These are phyloP conservation scores for Chaetura pelagica DNA, from an alignment of 2,113 vertebrate genomes.

Conservation along the genomic window DNA sequence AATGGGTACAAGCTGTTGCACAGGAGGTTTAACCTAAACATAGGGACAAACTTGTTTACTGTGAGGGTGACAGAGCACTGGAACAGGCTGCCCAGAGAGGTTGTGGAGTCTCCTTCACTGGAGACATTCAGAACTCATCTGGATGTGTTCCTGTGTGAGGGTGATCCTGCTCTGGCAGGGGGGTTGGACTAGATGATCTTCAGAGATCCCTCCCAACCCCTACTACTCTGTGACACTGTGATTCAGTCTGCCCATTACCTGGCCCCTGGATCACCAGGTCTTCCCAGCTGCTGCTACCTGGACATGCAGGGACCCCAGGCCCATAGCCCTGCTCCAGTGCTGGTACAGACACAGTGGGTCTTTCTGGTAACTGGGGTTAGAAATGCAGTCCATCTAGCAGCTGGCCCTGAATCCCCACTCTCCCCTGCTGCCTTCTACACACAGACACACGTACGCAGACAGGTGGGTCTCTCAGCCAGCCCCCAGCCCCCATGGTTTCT, in stretches of 20 bases:
- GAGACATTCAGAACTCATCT: no score
- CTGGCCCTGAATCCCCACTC: not conserved
- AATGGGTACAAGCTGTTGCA: no score
- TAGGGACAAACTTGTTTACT: no score
- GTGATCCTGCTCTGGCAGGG: no score
- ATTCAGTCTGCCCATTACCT: not conserved
- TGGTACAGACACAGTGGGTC: not conserved
- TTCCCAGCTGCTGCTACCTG: not conserved
- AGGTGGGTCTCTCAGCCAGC: not conserved
- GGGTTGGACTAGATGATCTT: no score
- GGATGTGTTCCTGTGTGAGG: no score
- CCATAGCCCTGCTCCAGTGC: not conserved
- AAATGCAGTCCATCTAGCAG: not conserved
- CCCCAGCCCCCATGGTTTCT: not conserved
- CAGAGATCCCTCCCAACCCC: no score
- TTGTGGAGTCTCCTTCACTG: no score
- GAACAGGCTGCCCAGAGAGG: no score
- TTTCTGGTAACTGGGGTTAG: not conserved
- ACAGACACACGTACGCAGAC: not conserved
- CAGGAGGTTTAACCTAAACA: no score
- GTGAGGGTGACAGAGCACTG: no score
- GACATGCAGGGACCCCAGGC: fast-evolving
- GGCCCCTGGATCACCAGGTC: not conserved
- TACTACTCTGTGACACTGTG: no score
- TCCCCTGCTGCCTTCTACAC: not conserved